A percentile compares a stretch with the other conserved stretches of the same genome.
phyloP scores from a whole-genome alignment of 2,888 invertebrate species.

The Imbricaverruca yamaguchii region DNA sequence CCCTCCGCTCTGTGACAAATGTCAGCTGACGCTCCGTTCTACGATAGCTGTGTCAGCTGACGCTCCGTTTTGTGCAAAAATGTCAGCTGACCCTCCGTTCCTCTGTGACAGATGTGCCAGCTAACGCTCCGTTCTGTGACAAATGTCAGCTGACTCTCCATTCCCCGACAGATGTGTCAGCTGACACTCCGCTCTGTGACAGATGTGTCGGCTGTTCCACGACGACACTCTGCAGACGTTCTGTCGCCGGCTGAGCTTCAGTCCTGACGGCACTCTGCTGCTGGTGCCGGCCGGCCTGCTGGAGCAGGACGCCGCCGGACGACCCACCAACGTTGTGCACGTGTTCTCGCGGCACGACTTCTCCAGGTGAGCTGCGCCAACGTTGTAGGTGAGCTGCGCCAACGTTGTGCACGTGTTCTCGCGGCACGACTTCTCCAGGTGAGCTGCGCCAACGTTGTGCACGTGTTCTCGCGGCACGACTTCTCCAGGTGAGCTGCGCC shows the following conservation, averaged over 20 bases:
- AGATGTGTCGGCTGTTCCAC: constrained; percentile 59
- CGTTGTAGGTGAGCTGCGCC: too few species aligned
- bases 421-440: too few species aligned
- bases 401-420: too few species aligned
- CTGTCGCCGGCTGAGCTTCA: constrained; percentile 79
- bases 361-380: constrained; percentile 39
- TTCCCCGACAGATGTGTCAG: too few species aligned
- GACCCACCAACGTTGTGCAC: constrained; percentile 49
- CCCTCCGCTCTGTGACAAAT: too few species aligned
- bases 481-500: constrained; percentile 41
- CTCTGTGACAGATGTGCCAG: too few species aligned
- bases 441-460: constrained; percentile 53
- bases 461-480: constrained; percentile 51
- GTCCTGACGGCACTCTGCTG: constrained; percentile 75
- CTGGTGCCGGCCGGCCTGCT: constrained; percentile 83
- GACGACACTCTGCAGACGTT: constrained; percentile 92
- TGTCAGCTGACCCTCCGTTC: too few species aligned
- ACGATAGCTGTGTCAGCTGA: too few species aligned
- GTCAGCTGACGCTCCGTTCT: too few species aligned
- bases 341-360: constrained; percentile 50
- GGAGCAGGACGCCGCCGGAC: constrained; percentile 47
- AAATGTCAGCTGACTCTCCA: too few species aligned
- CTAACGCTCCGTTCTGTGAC: too few species aligned
- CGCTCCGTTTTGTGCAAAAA: too few species aligned
- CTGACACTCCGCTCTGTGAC: constrained; percentile 9